Base-by-base conservation (phyloP, 2,888 invertebrate species). In the Volucella bombylans region DNA sequence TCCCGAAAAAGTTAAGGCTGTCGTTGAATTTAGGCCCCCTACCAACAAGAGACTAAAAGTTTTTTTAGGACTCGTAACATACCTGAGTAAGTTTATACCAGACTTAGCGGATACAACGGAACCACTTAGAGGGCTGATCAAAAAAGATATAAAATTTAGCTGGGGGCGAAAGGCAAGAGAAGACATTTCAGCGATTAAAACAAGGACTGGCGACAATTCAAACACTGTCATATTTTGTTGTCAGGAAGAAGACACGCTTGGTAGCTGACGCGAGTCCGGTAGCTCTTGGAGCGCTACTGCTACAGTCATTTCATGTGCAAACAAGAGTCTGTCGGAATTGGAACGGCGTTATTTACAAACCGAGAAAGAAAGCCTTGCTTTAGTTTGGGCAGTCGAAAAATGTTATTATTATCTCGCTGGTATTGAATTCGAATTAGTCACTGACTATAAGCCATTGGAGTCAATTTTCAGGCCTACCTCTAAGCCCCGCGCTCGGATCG, bases 291-390 rank as follows among this genome's bases (percentile, higher is more conserved):
- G 87, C 82, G 31, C 81, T 87, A 4, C 62, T 86, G 9, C 15
- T 87, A 8, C 82, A 86, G 47, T 92, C 4, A 90, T 92, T 41
- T 88, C 88, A 4, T 91, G 89, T 85, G 91, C 90, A 0, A 91
- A 90, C 52, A 87, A 86, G 85, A 90, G 87, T 74, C 88, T 90
- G 62, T 88, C 88, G 49, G 89, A 86, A 8, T 88, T 88, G 8
- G 90, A 92, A 68, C 87, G 86, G 50, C 81, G 49, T 8, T 49
- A 49, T 49, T 49, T 14, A 49, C 14, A 49, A 49, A 49, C 49
- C 14, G 49, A 49, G 2, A 6, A 49, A 15, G 49, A 49, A 12
- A 49, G 49, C 15, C 49, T 49, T 8, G 67, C 79, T 65, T 11
- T 18, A 18, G 18, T 18, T 18, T 18, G 1, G 1, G 45, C 45